These are phyloP conservation scores for Acanthisitta chloris DNA, from an alignment of 2,113 vertebrate species.

Conservation along the genomic window DNA sequence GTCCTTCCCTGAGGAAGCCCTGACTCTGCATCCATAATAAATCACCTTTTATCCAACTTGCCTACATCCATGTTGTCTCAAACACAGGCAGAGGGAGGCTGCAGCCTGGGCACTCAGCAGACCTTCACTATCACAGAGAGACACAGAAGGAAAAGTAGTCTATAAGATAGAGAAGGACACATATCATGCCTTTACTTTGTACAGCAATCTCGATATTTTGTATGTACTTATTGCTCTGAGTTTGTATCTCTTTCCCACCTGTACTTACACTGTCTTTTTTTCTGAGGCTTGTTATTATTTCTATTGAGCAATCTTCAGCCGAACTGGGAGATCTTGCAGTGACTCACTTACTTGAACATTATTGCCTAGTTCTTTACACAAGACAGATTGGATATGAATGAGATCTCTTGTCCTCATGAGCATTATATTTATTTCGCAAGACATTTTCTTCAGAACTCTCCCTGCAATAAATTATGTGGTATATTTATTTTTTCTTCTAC, in stretches of 20 bases:
- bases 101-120: neutral
- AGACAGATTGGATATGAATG: constrained; percentile 69
- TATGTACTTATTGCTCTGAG: neutral
- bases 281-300: constrained; percentile 58
- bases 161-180: neutral
- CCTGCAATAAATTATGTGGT: constrained; percentile 68
- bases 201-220: constrained; percentile 27
- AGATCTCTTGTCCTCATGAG: constrained; percentile 60
- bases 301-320: constrained; percentile 64
- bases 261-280: constrained; percentile 54
- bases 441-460: constrained; percentile 66
- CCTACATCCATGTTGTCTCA: neutral
- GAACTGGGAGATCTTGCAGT: constrained; percentile 51
- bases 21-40: neutral
- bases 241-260: constrained; percentile 53
- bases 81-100: neutral
- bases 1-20: neutral
- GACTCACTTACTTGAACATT: constrained; percentile 68
- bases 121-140: neutral
- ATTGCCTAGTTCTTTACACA: constrained; percentile 74
- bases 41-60: neutral
- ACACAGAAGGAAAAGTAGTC: neutral
- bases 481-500: constrained; percentile 65
- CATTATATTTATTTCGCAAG: constrained; percentile 68
- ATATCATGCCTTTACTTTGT: constrained; percentile 7